Evolutionary conservation across 2,888 invertebrate genomes (phyloP).

Genomic region (Brachypterus glaber): DNA sequence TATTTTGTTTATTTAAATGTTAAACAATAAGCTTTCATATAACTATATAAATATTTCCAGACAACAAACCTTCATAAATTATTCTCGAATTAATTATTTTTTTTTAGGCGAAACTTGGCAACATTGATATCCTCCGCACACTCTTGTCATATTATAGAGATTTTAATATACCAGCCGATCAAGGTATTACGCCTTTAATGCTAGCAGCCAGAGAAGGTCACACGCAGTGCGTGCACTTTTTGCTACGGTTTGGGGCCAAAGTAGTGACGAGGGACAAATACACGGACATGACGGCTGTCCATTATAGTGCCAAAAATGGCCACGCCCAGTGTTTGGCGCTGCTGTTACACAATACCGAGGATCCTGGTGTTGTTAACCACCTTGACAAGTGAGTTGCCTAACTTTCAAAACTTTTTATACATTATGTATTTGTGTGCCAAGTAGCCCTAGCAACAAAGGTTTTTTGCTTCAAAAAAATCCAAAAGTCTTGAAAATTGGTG

Average conservation of each 20-base stretch:
- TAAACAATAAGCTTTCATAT: no score
- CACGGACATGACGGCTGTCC: conserved; percentile 34
- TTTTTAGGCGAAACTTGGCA: conserved; percentile 46
- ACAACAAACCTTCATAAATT: not conserved
- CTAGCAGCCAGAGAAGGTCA: conserved; percentile 49
- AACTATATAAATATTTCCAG: not conserved
- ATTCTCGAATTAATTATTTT: conserved; percentile 2
- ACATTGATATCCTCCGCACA: conserved; percentile 45
- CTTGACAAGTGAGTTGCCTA: conserved; percentile 38
- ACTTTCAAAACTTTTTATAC: no score
- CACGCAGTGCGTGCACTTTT: conserved; percentile 46
- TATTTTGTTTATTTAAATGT: conserved; percentile 2
- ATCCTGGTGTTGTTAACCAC: conserved; percentile 39
- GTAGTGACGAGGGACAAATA: conserved; percentile 42
- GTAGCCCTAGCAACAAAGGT: no score
- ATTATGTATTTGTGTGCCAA: no score
- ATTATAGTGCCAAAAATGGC: conserved; percentile 42
- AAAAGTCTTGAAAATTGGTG: no score
- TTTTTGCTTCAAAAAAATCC: no score
- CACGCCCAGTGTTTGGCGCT: conserved; percentile 46
- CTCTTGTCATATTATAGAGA: conserved; percentile 47
- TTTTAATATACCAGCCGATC: conserved; percentile 47
- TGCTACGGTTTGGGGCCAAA: conserved; percentile 47
- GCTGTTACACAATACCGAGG: conserved; percentile 44
- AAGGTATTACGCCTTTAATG: conserved; percentile 48